A percentile compares a stretch with the other conserved stretches of the same genome.
phyloP scores from a whole-genome alignment of 1,140 invertebrate species.

The Meloidogyne exigua region DNA sequence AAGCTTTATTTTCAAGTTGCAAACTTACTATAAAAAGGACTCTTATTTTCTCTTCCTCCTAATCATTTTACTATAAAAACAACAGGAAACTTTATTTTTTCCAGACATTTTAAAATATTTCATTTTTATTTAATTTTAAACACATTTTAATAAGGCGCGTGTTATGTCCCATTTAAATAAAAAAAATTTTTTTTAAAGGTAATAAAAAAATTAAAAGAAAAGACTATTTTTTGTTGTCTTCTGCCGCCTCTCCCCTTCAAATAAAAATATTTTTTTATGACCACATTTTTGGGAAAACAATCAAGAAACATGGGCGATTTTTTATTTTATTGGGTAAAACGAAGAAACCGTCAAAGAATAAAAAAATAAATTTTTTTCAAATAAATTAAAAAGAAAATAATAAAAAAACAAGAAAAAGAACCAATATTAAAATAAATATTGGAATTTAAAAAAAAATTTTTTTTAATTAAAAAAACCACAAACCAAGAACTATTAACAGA shows the following conservation, averaged over 20 bases:
- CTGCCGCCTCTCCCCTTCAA: neutral
- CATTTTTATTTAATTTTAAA: too few species aligned
- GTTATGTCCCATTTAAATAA: neutral
- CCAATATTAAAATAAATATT: neutral
- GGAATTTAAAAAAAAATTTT: too few species aligned
- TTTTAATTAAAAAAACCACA: neutral
- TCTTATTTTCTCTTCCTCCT: too few species aligned
- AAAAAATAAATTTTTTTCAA: neutral
- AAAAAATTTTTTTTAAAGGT: too few species aligned
- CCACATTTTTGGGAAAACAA: constrained; percentile 1
- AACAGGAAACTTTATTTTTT: too few species aligned
- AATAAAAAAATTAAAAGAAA: neutral
- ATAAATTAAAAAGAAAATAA: neutral
- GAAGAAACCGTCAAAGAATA: neutral
- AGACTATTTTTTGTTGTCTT: neutral
- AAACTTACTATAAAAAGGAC: too few species aligned
- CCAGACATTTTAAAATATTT: too few species aligned
- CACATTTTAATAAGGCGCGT: neutral
- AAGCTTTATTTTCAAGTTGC: too few species aligned
- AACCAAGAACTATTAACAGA: neutral
- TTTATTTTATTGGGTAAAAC: neutral
- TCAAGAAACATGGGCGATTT: neutral
- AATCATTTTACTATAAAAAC: too few species aligned
- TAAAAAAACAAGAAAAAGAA: neutral
- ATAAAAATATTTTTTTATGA: neutral